A percentile compares a stretch with the other conserved stretches of the same genome.
These are phyloP conservation scores for Pollenia labialis DNA, from an alignment of 2,888 invertebrate genomes.

Conservation along the genomic window DNA sequence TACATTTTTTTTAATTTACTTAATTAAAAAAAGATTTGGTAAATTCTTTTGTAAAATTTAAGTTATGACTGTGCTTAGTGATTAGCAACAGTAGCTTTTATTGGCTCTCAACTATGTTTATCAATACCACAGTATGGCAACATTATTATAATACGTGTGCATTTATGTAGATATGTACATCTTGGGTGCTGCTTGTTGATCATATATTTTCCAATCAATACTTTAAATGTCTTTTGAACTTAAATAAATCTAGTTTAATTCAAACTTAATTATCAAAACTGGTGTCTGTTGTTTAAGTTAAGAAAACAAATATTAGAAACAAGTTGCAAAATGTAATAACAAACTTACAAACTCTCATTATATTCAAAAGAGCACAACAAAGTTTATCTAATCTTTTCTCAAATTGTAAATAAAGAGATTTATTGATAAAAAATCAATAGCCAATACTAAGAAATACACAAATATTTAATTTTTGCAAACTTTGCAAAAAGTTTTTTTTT, in stretches of 20 bases:
- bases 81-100: no score
- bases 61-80: no score
- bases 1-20: no score
- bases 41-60: no score
- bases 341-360: slow-evolving; percentile 9
- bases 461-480: slow-evolving; percentile 33
- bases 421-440: slow-evolving; percentile 57
- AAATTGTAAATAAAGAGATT: slow-evolving; percentile 57
- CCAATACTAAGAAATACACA: background rate
- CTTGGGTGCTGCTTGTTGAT: no score
- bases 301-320: background rate
- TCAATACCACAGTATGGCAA: no score
- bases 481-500: slow-evolving; percentile 47
- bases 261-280: background rate
- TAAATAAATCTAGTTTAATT: background rate
- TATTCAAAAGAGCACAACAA: background rate
- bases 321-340: background rate
- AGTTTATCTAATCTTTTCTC: slow-evolving; percentile 6
- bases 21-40: no score
- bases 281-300: background rate
- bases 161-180: no score
- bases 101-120: no score
- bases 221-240: no score
- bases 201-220: no score
- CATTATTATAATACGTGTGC: no score